Percentiles rank a stretch among this genome's conserved stretches.
Conservation (phyloP, 2,113 vertebrate genomes). For the Pteronura brasiliensis region DNA sequence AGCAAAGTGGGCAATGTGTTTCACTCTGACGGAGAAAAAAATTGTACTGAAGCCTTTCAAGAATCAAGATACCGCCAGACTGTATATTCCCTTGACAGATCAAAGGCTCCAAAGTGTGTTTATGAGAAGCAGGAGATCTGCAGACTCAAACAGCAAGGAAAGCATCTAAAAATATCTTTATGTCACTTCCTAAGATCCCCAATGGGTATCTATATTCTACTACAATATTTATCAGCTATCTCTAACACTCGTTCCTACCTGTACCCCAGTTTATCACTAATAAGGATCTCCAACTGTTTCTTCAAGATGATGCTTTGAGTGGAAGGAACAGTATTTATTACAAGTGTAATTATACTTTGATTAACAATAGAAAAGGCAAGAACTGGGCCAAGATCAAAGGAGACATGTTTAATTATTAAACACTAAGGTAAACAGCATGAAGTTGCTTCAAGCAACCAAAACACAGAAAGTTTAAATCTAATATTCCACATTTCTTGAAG, state of each 20-base stretch:
- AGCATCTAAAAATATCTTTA: neutral
- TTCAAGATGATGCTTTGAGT: neutral
- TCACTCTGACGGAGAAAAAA: neutral
- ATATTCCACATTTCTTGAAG: neutral
- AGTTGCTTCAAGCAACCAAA: slow-evolving; percentile 23
- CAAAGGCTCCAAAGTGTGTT: neutral
- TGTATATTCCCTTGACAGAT: neutral
- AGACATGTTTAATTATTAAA: neutral
- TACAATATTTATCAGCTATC: neutral
- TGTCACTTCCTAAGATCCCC: neutral
- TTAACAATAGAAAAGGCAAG: neutral
- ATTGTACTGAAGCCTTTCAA: neutral
- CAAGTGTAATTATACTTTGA: neutral
- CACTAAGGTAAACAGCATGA: neutral
- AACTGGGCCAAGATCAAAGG: slow-evolving; percentile 11
- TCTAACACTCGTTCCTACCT: neutral
- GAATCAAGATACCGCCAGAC: neutral
- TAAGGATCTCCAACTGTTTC: neutral
- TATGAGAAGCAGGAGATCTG: neutral
- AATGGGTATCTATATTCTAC: neutral
- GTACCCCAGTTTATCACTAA: neutral
- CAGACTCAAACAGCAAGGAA: neutral
- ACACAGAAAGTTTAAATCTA: neutral
- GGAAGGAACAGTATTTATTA: neutral
- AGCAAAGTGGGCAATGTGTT: neutral